A percentile compares a stretch with the other conserved stretches of the same genome.
Conservation (phyloP, 2,113 vertebrate species). For the Centropus bengalensis region DNA sequence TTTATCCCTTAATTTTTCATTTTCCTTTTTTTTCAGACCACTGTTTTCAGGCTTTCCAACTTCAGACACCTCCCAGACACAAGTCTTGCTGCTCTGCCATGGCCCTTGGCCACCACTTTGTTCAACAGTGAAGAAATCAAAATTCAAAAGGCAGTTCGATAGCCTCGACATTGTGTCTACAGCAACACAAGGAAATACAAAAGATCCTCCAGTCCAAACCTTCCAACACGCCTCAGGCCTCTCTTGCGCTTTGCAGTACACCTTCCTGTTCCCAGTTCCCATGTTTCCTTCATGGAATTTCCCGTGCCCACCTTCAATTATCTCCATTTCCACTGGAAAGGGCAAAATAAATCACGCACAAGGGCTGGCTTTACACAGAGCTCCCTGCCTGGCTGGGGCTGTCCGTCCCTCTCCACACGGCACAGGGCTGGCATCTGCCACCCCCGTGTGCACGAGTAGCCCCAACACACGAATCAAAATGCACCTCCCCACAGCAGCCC, state of each 20-base stretch:
- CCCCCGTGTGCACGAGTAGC: fast-evolving
- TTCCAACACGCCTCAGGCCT: not conserved
- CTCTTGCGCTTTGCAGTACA: not conserved
- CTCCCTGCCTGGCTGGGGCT: not conserved
- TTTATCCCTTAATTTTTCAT: not conserved
- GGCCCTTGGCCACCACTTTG: not conserved
- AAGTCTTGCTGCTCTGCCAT: not conserved
- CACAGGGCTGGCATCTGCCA: fast-evolving
- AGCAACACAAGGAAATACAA: not conserved
- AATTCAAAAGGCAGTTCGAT: not conserved
- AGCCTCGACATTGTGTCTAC: not conserved
- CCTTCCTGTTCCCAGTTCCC: not conserved
- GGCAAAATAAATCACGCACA: not conserved
- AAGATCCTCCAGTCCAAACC: not conserved
- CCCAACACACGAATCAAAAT: not conserved
- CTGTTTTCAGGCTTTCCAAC: not conserved
- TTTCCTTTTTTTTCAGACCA: not conserved
- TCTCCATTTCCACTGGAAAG: not conserved
- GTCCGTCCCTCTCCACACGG: fast-evolving
- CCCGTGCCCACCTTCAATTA: not conserved
- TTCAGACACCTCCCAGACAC: not conserved
- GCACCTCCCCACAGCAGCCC: fast-evolving
- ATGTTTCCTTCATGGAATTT: not conserved
- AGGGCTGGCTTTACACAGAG: not conserved
- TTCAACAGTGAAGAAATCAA: not conserved